These are phyloP conservation scores for Scolanthus callimorphus DNA, from an alignment of 92 coral and sea anemone genomes.

Conservation along the genomic window DNA sequence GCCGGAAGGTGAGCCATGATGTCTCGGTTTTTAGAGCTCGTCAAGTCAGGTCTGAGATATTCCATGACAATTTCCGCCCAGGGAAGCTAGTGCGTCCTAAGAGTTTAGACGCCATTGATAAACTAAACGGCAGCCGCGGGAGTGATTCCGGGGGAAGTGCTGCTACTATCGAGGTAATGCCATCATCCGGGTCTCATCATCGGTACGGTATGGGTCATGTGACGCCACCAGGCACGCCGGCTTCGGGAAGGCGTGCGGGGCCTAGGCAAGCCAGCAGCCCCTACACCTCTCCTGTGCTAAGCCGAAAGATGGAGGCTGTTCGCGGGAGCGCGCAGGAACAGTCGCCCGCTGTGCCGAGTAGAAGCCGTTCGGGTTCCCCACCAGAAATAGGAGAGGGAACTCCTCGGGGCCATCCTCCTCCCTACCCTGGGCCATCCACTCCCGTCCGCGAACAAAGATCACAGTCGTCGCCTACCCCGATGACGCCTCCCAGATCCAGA, in stretches of 20 bases:
- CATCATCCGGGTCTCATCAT: slow-evolving; percentile 2
- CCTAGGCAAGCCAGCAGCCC: slow-evolving; percentile 60
- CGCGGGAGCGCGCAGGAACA: neutral
- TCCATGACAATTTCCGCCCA: slow-evolving; percentile 53
- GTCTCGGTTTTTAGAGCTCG: slow-evolving; percentile 82
- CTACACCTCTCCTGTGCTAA: slow-evolving; percentile 24
- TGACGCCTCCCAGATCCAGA: slow-evolving; percentile 13
- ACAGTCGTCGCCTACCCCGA: slow-evolving; percentile 34
- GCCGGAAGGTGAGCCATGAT: slow-evolving; percentile 51
- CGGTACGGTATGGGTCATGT: slow-evolving; percentile 9
- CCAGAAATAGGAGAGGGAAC: neutral
- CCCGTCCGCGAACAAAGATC: slow-evolving; percentile 1
- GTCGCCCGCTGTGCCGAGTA: neutral
- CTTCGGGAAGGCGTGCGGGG: slow-evolving; percentile 34
- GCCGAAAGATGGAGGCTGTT: slow-evolving; percentile 16
- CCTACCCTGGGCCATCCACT: slow-evolving; percentile 18
- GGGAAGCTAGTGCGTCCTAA: slow-evolving; percentile 64
- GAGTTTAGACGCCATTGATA: slow-evolving; percentile 72
- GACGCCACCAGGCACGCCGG: slow-evolving; percentile 43
- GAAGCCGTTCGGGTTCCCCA: neutral
- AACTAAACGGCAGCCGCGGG: slow-evolving; percentile 26
- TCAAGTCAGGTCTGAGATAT: slow-evolving; percentile 75
- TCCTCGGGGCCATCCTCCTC: slow-evolving; percentile 32
- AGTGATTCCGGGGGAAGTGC: slow-evolving; percentile 37
- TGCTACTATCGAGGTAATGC: slow-evolving; percentile 17